Conservation (phyloP, 1,140 invertebrate species). For the Lutraria rhynchaena region DNA sequence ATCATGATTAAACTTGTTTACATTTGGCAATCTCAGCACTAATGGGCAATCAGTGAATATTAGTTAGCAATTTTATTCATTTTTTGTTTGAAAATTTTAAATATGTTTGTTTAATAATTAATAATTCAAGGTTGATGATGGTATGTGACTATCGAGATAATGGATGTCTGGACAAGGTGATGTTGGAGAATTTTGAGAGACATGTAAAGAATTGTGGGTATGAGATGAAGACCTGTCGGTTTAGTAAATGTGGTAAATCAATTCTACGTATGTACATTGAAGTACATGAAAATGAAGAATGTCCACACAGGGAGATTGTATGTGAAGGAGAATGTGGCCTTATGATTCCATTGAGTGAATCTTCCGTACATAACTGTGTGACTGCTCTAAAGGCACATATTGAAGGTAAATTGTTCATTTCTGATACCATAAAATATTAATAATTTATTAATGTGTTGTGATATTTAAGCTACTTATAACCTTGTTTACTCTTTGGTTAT, state of each 20-base stretch:
- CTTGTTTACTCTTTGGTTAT: too few relatives aligned
- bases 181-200: constrained; percentile 54
- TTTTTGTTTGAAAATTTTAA: background rate
- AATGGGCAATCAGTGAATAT: too few relatives aligned
- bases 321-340: constrained; percentile 54
- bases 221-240: constrained; percentile 53
- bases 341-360: constrained; percentile 55
- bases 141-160: constrained; percentile 49
- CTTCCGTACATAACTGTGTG: constrained; percentile 55
- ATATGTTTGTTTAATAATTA: background rate
- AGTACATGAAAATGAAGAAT: constrained; percentile 42
- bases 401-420: constrained; percentile 36
- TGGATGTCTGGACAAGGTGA: constrained; percentile 58
- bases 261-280: constrained; percentile 52
- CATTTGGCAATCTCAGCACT: too few relatives aligned
- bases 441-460: too few relatives aligned
- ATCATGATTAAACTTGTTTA: too few relatives aligned
- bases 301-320: constrained; percentile 51
- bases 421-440: background rate
- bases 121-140: constrained; percentile 55
- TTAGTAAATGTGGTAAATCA: constrained; percentile 51
- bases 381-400: constrained; percentile 46
- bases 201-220: constrained; percentile 52
- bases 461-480: too few relatives aligned
- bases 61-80: too few relatives aligned